Conservation (phyloP, 2,888 invertebrate genomes). For the Spilarctia lutea region DNA sequence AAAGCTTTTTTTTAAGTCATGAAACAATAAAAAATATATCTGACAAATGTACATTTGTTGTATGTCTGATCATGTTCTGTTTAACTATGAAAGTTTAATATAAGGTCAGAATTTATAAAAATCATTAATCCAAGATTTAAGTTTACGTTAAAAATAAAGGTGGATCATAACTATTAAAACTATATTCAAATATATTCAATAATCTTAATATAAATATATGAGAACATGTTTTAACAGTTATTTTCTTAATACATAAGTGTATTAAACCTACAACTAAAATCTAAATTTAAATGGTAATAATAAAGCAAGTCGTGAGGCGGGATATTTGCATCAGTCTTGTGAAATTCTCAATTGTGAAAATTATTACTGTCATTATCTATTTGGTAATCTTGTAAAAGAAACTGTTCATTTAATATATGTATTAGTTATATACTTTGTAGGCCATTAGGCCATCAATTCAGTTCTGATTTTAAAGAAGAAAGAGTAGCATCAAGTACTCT, state of each 20-base stretch:
- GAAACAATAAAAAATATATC: conserved; percentile 63
- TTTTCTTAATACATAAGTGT: conserved; percentile 68
- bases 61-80: conserved; percentile 62
- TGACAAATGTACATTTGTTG: conserved; percentile 58
- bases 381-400: conserved; percentile 82
- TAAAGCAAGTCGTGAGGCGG: conserved; percentile 87
- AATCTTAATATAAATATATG: conserved; percentile 35
- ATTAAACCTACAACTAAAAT: conserved; percentile 78
- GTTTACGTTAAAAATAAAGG: conserved; percentile 47
- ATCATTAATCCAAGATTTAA: conserved; percentile 9
- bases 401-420: conserved; percentile 60
- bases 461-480: conserved; percentile 81
- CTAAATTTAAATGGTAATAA: conserved; percentile 85
- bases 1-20: conserved; percentile 72
- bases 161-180: conserved; percentile 66
- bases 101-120: conserved; percentile 10
- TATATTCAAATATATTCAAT: conserved; percentile 62
- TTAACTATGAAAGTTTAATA: conserved; percentile 59
- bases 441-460: conserved; percentile 75
- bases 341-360: conserved; percentile 85
- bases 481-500: conserved; percentile 82
- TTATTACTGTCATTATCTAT: conserved; percentile 82
- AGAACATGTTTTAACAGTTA: conserved; percentile 72
- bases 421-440: conserved; percentile 54
- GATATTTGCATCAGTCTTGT: conserved; percentile 87